A percentile compares a stretch with the other conserved stretches of the same genome.
Conservation (phyloP, 2,888 invertebrate species). For the Malacosoma neustria region DNA sequence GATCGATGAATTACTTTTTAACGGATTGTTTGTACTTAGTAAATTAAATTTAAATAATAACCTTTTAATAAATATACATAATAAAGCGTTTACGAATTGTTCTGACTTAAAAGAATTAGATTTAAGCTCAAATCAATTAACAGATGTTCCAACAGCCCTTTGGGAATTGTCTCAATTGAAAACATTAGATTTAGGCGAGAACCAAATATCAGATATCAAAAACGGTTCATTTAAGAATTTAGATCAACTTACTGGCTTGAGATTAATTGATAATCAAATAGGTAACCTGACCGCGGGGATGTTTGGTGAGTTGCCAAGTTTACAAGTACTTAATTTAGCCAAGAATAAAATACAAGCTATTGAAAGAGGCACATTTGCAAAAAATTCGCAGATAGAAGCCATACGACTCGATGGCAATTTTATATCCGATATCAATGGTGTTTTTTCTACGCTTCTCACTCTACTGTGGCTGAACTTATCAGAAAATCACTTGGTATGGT, state of each 20-base stretch:
- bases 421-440: conserved; percentile 90
- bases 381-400: conserved; percentile 88
- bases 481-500: conserved; percentile 93
- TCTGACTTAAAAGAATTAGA: conserved; percentile 92
- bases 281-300: conserved; percentile 88
- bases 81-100: conserved; percentile 89
- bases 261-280: conserved; percentile 92
- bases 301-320: conserved; percentile 88
- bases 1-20: conserved; percentile 86
- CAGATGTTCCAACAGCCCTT: conserved; percentile 86
- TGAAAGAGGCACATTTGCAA: conserved; percentile 87
- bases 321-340: conserved; percentile 90
- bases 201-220: conserved; percentile 87
- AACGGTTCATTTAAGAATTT: conserved; percentile 91
- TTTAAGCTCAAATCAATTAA: conserved; percentile 89
- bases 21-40: conserved; percentile 87
- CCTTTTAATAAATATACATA: conserved; percentile 83
- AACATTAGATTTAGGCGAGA: conserved; percentile 93
- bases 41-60: conserved; percentile 91
- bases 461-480: conserved; percentile 91
- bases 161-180: conserved; percentile 87
- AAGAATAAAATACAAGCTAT: conserved; percentile 91
- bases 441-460: conserved; percentile 87
- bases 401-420: conserved; percentile 92
- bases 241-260: conserved; percentile 88